Evolutionary conservation across 2,888 invertebrate genomes (phyloP).

Genomic region (Vannuccia rotundouncinata): DNA sequence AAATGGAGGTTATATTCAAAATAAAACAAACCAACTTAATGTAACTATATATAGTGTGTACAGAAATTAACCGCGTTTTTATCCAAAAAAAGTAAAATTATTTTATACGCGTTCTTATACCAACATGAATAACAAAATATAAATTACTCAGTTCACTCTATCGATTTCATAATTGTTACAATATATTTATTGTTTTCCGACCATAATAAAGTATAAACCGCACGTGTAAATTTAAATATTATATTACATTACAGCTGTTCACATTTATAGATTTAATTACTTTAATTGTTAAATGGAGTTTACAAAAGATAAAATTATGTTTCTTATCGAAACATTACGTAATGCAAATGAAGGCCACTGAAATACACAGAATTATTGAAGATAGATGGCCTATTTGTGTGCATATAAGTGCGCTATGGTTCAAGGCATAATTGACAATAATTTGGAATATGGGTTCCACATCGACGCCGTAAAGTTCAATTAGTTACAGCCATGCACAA

Average conservation of each 20-base stretch:
- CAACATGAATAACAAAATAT: background rate
- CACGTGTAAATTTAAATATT: too few species aligned
- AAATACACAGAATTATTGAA: slow-evolving; percentile 24
- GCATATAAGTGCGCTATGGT: slow-evolving; percentile 2
- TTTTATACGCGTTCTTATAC: background rate
- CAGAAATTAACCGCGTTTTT: slow-evolving; percentile 16
- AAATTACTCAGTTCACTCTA: slow-evolving; percentile 13
- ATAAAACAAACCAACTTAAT: too few species aligned
- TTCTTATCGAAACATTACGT: too few species aligned
- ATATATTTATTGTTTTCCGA: slow-evolving; percentile 4
- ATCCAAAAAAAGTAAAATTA: too few species aligned
- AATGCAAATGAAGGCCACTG: slow-evolving; percentile 20
- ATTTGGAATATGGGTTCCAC: slow-evolving; percentile 17
- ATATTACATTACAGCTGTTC: slow-evolving; percentile 7
- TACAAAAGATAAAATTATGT: slow-evolving; percentile 20
- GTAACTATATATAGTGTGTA: slow-evolving; percentile 3
- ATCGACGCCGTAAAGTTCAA: slow-evolving; percentile 14
- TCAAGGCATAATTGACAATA: background rate
- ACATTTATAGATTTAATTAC: slow-evolving; percentile 7
- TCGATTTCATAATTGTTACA: background rate
- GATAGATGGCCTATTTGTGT: slow-evolving; percentile 6
- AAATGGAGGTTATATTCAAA: too few species aligned
- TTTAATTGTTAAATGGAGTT: slow-evolving; percentile 19
- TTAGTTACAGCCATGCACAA: slow-evolving; percentile 21
- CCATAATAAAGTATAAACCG: too few species aligned